Conservation (phyloP, 2,888 invertebrate species). For the Imbricaverruca yamaguchii region DNA sequence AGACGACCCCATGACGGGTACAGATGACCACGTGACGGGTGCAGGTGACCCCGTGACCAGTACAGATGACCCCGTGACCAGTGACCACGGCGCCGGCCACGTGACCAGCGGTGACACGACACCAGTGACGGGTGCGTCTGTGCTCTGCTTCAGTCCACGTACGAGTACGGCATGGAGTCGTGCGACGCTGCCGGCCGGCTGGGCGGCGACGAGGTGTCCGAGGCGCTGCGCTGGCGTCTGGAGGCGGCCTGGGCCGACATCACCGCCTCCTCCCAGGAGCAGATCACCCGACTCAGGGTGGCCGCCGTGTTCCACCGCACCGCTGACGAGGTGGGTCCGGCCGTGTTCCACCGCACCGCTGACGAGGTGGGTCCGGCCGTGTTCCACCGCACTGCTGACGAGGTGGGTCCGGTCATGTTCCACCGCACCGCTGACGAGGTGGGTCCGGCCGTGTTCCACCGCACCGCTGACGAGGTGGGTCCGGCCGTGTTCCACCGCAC, state of each 20-base stretch:
- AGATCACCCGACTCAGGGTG: slow-evolving; percentile 64
- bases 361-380: neutral
- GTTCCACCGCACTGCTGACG: neutral
- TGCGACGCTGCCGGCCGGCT: slow-evolving; percentile 59
- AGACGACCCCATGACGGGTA: no score
- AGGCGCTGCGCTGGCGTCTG: slow-evolving; percentile 38
- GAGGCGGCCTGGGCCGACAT: slow-evolving; percentile 61
- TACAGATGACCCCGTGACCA: no score
- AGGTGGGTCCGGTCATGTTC: neutral
- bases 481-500: no score
- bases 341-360: no score
- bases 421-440: no score
- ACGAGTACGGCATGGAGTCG: slow-evolving; percentile 70
- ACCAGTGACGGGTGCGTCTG: no score
- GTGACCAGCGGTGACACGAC: no score
- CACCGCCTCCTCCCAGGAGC: slow-evolving; percentile 61
- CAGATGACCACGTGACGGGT: no score
- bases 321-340: neutral
- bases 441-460: no score
- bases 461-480: no score
- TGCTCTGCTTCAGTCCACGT: slow-evolving; percentile 47
- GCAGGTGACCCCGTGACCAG: no score
- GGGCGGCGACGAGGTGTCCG: slow-evolving; percentile 41
- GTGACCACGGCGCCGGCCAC: no score
- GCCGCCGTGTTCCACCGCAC: slow-evolving; percentile 65